Conservation (phyloP, 2,797 vertebrate species). For the Emydoidea blandingii region DNA sequence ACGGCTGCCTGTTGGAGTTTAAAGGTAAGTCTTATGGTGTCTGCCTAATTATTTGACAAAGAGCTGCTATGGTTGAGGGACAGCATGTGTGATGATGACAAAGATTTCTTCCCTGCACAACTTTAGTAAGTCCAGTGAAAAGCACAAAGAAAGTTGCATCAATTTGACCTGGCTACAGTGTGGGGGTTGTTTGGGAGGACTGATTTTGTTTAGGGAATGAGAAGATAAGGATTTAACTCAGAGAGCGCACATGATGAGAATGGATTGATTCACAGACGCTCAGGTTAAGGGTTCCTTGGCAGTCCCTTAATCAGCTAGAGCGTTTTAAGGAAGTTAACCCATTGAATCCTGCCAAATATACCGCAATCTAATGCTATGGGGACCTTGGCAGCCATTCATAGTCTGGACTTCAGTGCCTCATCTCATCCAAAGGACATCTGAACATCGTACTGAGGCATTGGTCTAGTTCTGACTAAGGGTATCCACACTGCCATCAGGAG, state of each 20-base stretch:
- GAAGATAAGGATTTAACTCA: background rate
- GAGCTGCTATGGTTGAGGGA: background rate
- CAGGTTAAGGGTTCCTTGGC: background rate
- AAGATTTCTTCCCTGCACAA: background rate
- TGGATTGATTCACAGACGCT: background rate
- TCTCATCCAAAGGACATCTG: background rate
- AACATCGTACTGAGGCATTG: background rate
- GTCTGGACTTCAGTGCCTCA: background rate
- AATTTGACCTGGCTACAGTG: constrained; percentile 18
- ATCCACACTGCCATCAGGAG: background rate
- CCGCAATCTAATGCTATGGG: background rate
- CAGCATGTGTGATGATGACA: background rate
- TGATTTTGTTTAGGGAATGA: constrained; percentile 3
- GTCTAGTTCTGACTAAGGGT: constrained; percentile 40
- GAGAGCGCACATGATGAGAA: background rate
- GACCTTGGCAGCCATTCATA: background rate
- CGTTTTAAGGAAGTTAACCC: background rate
- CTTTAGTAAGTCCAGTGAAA: background rate
- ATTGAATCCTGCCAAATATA: constrained; percentile 13
- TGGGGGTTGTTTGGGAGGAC: background rate
- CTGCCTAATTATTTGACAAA: constrained; percentile 26
- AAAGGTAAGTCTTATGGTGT: background rate
- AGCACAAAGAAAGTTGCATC: constrained; percentile 20
- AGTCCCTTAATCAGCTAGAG: background rate
- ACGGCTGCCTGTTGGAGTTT: background rate